phyloP scores from a whole-genome alignment of 2,888 invertebrate species.

The Thymelicus acteon region DNA sequence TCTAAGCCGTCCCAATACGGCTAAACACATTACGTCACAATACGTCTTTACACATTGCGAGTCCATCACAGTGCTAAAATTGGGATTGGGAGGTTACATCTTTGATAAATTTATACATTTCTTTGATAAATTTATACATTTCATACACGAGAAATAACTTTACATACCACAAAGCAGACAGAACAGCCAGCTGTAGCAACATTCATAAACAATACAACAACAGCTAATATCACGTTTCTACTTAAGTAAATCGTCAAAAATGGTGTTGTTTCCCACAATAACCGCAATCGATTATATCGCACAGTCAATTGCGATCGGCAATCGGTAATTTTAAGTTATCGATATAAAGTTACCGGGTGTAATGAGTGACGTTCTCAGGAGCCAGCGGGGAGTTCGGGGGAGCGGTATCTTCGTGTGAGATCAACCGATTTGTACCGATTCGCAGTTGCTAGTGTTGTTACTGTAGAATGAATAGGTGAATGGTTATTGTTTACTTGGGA shows the following conservation, averaged over 20 bases:
- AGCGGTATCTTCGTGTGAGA: slow-evolving; percentile 79
- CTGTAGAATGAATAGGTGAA: slow-evolving; percentile 30
- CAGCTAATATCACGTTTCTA: slow-evolving; percentile 11
- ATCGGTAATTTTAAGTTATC: slow-evolving; percentile 57
- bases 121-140: no score
- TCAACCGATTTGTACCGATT: slow-evolving; percentile 65
- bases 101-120: no score
- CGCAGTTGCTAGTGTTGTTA: slow-evolving; percentile 30
- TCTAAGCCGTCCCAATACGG: no score
- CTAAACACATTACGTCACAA: no score
- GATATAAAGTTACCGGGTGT: slow-evolving; percentile 56
- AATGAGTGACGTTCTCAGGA: slow-evolving; percentile 78
- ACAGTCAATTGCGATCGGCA: slow-evolving; percentile 70
- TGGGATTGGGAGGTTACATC: no score
- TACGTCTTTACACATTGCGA: no score
- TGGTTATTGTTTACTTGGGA: slow-evolving; percentile 20
- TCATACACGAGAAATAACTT: no score
- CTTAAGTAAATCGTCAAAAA: slow-evolving; percentile 32
- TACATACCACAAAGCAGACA: slow-evolving; percentile 15
- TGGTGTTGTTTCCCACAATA: slow-evolving; percentile 64
- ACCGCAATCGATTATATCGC: slow-evolving; percentile 73
- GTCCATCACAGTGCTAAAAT: no score
- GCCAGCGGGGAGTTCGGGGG: slow-evolving; percentile 69
- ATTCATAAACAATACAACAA: slow-evolving; percentile 12
- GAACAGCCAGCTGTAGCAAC: slow-evolving; percentile 17